Evolutionary conservation across 2,113 vertebrate genomes (phyloP).

Genomic region (Salvator merianae): DNA sequence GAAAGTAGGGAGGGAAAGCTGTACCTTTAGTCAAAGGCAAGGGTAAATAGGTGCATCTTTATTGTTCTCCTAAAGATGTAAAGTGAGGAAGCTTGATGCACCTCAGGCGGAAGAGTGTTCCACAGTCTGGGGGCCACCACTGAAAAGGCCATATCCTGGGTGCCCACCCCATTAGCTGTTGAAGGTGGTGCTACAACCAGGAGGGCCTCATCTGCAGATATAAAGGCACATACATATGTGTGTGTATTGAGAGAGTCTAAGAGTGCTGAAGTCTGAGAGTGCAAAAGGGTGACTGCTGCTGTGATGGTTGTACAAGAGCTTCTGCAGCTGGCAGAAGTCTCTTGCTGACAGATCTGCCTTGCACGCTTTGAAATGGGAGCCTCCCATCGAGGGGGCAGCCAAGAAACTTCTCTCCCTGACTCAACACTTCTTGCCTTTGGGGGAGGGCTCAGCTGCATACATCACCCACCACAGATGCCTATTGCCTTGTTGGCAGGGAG

Average conservation of each 20-base stretch:
- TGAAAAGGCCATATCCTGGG: too few species aligned
- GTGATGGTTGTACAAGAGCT: neutral
- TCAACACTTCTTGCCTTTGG: neutral
- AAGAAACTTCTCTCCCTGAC: neutral
- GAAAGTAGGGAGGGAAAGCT: too few species aligned
- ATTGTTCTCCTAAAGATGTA: too few species aligned
- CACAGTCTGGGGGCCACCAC: too few species aligned
- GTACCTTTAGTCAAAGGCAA: too few species aligned
- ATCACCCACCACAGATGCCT: neutral
- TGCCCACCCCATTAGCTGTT: too few species aligned
- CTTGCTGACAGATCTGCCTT: neutral
- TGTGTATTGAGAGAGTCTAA: neutral
- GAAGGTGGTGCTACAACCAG: too few species aligned
- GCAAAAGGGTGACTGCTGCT: rapidly evolving
- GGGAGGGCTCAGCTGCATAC: neutral
- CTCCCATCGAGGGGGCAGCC: neutral
- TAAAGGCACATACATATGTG: rapidly evolving
- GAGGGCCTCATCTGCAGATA: too few species aligned
- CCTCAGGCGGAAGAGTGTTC: too few species aligned
- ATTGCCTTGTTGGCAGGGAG: neutral
- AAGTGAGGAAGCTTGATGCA: too few species aligned
- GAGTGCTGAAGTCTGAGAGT: neutral
- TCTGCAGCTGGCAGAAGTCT: neutral
- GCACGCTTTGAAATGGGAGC: neutral
- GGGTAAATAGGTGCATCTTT: too few species aligned